phyloP scores from a whole-genome alignment of 2,888 invertebrate species.

The Vandiemenella viatica region DNA sequence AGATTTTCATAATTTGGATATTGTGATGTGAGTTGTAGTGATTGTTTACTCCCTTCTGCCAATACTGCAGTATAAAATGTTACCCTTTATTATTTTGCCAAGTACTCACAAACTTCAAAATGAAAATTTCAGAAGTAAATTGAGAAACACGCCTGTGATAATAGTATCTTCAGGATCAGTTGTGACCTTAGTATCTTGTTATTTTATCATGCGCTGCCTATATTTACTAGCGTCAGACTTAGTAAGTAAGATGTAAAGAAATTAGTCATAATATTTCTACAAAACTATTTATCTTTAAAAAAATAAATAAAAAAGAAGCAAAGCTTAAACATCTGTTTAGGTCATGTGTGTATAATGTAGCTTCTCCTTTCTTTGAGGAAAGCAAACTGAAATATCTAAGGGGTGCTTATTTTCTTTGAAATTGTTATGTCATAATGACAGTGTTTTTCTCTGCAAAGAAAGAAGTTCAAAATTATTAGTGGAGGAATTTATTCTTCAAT shows the following conservation, averaged over 20 bases:
- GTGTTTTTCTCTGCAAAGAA: constrained; percentile 3
- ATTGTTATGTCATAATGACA: not conserved
- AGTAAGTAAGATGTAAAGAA: constrained; percentile 9
- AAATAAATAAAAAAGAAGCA: constrained; percentile 5
- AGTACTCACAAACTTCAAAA: too few species aligned
- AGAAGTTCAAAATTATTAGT: not conserved
- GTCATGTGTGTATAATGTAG: constrained; percentile 8
- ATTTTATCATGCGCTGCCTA: constrained; percentile 26
- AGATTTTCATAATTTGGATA: too few species aligned
- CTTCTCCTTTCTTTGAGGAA: constrained; percentile 6
- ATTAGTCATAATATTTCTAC: constrained; percentile 14
- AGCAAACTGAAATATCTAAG: not conserved
- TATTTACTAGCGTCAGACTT: constrained; percentile 21
- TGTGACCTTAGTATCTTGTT: constrained; percentile 42
- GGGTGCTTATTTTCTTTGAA: not conserved
- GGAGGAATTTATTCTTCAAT: constrained; percentile 17
- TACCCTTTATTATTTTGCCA: too few species aligned
- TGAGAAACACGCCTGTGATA: constrained; percentile 51
- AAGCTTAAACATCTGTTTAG: constrained; percentile 9
- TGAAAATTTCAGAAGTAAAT: too few species aligned
- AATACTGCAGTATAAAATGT: too few species aligned
- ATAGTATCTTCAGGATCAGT: constrained; percentile 54
- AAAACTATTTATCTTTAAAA: constrained; percentile 6
- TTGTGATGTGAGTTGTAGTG: too few species aligned
- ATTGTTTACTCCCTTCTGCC: too few species aligned